Conservation (phyloP, 2,113 vertebrate genomes). For the Mystacornis crossleyi region DNA sequence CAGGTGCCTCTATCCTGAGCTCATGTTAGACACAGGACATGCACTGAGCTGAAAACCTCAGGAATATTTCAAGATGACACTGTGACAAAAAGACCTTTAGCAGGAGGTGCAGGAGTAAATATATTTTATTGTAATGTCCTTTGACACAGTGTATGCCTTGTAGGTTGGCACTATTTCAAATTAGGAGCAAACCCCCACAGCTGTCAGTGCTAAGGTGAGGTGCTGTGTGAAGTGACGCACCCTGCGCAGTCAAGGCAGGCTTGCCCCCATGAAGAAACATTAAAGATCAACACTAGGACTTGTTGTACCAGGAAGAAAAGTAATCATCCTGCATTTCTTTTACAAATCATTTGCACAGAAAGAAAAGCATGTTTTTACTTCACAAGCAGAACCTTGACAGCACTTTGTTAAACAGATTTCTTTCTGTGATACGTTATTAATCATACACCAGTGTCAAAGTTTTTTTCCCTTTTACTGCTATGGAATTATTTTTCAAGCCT, state of each 20-base stretch:
- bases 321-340: not conserved
- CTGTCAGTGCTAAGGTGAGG: not conserved
- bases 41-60: not conserved
- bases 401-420: not conserved
- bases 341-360: not conserved
- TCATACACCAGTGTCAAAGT: not conserved
- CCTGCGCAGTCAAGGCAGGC: not conserved
- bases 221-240: accelerated
- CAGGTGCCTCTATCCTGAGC: not conserved
- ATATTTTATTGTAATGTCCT: not conserved
- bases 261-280: not conserved
- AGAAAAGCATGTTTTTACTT: not conserved
- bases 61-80: not conserved
- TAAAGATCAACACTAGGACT: not conserved
- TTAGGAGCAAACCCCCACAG: not conserved
- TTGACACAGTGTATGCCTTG: not conserved
- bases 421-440: not conserved
- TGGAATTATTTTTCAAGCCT: not conserved
- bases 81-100: not conserved
- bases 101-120: not conserved
- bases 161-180: not conserved
- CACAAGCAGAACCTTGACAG: not conserved
- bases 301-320: not conserved
- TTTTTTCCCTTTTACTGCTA: not conserved
- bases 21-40: not conserved